Base-by-base conservation (phyloP, 2,888 invertebrate species). In the Darwinula stevensoni region DNA sequence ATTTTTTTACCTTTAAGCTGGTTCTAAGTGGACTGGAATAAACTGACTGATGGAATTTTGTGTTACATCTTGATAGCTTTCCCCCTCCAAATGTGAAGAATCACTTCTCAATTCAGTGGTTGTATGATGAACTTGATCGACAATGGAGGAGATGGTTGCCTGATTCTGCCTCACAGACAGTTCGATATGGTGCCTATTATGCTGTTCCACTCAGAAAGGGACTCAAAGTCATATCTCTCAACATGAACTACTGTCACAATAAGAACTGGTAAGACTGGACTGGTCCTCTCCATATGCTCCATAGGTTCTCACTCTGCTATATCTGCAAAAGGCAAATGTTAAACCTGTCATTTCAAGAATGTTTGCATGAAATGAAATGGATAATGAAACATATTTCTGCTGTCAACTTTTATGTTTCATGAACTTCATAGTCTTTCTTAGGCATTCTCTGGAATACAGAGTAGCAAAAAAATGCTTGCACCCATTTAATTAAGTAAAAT, bases 231-330 rank as follows among this genome's bases (percentile, higher is more conserved):
- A 70, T 88, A 39, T 86, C 86, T 0, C 58, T 88, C n/a, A 88
- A 88, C 47, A 84, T 78, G 70, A 88, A 88, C 53, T 84, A 78
- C 52, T 86, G 86, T 51, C 82, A 84, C 49, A 80, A 78, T 46
- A 75, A 75, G 47, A 86, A 86, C 54, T 88, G 84, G 86, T 70
- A 49, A 41, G 40, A 30, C 3, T 3, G 17, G 11, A 18, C n/a
- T n/a, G n/a, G n/a, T n/a, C n/a, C n/a, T n/a, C 14, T 14, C 12
- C 12, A 27, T 13, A 3, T 22, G 14, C n/a, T 35, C 9, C 4
- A 3, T 4, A 16, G 11, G 33, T 17, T 16, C 3, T 4, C 14
- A 12, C 3, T 33, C 6, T 15, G 14, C n/a, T 26, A 1, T 12
- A 16, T 14, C n/a, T 13, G 16, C 11, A 15, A 11, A 27, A 16